Conservation (phyloP, 2,888 invertebrate species). For the Brachypalpus laphriformis region DNA sequence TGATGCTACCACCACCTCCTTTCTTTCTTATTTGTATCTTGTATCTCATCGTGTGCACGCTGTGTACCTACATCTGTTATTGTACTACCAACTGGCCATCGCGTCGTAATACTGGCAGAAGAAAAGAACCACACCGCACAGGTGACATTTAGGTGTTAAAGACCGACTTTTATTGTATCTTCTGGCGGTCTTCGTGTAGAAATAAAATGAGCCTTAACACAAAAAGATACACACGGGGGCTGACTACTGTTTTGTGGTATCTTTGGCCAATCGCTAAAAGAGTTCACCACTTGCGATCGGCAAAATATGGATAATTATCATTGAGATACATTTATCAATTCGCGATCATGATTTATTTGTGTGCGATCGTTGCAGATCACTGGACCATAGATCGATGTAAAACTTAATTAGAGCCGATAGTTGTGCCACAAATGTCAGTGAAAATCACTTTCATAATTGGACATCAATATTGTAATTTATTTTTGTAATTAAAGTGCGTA, state of each 20-base stretch:
- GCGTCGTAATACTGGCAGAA: neutral
- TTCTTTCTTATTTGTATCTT: constrained; percentile 64
- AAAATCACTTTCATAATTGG: constrained; percentile 71
- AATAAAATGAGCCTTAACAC: constrained; percentile 53
- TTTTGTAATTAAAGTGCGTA: constrained; percentile 66
- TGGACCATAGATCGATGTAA: constrained; percentile 46
- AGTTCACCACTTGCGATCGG: constrained; percentile 56
- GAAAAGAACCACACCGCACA: constrained; percentile 61
- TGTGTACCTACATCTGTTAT: constrained; percentile 65
- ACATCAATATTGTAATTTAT: constrained; percentile 66
- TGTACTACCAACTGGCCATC: constrained; percentile 25
- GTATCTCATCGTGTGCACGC: constrained; percentile 63
- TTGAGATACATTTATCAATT: constrained; percentile 71
- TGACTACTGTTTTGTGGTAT: constrained; percentile 42
- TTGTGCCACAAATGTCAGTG: constrained; percentile 61
- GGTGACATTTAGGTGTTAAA: constrained; percentile 74
- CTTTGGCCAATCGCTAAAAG: constrained; percentile 23
- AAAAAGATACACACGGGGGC: constrained; percentile 12
- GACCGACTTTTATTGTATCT: constrained; percentile 74
- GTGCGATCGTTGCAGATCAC: constrained; percentile 38
- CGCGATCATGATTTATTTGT: constrained; percentile 66
- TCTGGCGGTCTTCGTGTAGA: constrained; percentile 36
- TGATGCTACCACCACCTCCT: constrained; percentile 49
- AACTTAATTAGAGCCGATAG: constrained; percentile 66
- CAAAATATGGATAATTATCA: constrained; percentile 68